Conservation (phyloP, 2,888 invertebrate genomes). For the Stenichneumon culpator region DNA sequence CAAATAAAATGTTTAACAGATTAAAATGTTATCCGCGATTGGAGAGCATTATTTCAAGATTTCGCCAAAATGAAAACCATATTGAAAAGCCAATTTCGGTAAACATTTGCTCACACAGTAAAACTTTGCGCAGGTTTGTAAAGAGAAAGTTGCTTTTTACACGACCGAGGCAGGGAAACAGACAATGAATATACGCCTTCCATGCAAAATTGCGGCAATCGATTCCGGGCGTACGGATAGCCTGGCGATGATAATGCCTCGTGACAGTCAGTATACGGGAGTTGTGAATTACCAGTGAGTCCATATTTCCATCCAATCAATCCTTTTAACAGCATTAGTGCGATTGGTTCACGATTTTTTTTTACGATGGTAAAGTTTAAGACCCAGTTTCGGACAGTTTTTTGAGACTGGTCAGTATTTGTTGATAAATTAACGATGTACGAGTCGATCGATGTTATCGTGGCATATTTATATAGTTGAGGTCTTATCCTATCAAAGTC, state of each 20-base stretch:
- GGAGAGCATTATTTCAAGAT: not conserved
- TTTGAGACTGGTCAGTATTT: not conserved
- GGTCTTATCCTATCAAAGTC: too few species aligned
- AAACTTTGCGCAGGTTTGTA: constrained; percentile 73
- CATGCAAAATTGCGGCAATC: constrained; percentile 72
- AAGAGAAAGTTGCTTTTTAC: constrained; percentile 75
- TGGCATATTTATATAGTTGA: too few species aligned
- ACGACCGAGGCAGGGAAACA: constrained; percentile 70
- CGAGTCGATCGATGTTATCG: not conserved
- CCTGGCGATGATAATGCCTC: constrained; percentile 72
- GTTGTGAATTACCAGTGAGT: constrained; percentile 75
- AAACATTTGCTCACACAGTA: not conserved
- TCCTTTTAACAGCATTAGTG: not conserved
- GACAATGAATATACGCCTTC: constrained; percentile 61
- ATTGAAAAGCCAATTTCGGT: not conserved
- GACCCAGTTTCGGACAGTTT: not conserved
- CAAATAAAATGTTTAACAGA: too few species aligned
- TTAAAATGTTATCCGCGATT: too few species aligned
- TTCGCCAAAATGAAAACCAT: not conserved
- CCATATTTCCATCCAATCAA: not conserved
- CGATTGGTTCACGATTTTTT: not conserved
- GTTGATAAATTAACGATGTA: not conserved
- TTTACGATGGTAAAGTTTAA: not conserved
- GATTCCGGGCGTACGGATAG: constrained; percentile 73
- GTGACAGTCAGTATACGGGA: constrained; percentile 74